Base-by-base conservation (phyloP, 2,797 vertebrate genomes). In the Sciurus vulgaris region DNA sequence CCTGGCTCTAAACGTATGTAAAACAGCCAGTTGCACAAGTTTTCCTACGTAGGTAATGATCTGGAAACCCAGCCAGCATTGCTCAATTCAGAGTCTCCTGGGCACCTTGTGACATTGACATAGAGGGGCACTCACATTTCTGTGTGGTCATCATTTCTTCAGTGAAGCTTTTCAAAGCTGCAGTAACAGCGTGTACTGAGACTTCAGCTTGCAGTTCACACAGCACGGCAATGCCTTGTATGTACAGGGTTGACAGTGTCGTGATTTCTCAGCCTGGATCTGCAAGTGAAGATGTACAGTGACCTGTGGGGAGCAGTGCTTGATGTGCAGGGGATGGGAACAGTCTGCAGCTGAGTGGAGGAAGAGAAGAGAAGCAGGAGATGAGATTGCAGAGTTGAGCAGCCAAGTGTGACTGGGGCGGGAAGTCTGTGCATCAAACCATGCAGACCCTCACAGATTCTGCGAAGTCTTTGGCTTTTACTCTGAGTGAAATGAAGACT, bases 391-490 rank as follows among this genome's bases (percentile, higher is more conserved):
- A 6, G 67, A 77, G 35, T 2, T 59, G 67, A 33, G 26, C 56
- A 3, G 26, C 12, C 1, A 0, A 24, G 49, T 51, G 24, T 26
- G 4, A 35, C 17, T 2, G 1, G 61, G 17, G 6, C 1, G 0
- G n/a, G 28, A 70, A 38, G 13, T 3, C 12, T 3, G 2, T 17
- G 44, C 4, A 1, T 41, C 41, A 9, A n/a, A 17, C 17, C 9
- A 10, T 20, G 14, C 0, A 83, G 30, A 14, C 17, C 35, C 35
- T 78, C 44, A n/a, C 2, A n/a, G 26, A n/a, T 51, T 56, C 81
- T 69, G 28, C 41, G 28, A n/a, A 61, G 74, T 69, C 82, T 94
- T 89, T 84, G 65, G 56, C 81, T 69, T 95, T 83, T 41, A 33
- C 72, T 44, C 10, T 47, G 22, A 59, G 24, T 91, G 59, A 63